Conservation (phyloP, 2,113 vertebrate genomes). For the Podarcis muralis region DNA sequence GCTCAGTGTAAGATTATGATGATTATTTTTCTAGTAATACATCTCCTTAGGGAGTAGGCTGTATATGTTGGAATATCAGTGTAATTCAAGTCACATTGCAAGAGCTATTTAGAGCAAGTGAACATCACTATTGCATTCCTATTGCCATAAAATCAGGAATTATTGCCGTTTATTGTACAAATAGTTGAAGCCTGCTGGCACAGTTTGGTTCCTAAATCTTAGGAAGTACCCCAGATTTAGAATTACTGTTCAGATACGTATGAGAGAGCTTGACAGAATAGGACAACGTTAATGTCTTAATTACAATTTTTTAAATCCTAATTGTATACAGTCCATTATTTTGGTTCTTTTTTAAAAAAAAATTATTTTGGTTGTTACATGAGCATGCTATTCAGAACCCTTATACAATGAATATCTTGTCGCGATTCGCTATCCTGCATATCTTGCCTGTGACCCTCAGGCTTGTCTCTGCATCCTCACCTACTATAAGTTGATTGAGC, state of each 20-base stretch:
- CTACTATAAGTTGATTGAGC: conserved; percentile 37
- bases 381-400: conserved; percentile 77
- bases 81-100: neutral
- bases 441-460: neutral
- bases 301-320: conserved; percentile 48
- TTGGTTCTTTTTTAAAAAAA: conserved; percentile 36
- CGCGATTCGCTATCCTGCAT: conserved; percentile 22
- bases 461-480: neutral
- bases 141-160: neutral
- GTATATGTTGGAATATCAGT: neutral
- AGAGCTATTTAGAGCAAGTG: neutral
- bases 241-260: neutral
- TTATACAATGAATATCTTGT: conserved; percentile 81
- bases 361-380: conserved; percentile 45
- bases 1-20: too few relatives aligned
- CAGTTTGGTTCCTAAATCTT: neutral
- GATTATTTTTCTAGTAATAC: neutral
- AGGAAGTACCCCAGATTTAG: neutral
- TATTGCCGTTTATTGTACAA: neutral
- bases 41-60: neutral
- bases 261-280: conserved; percentile 36
- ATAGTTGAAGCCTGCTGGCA: neutral
- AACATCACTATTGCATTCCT: neutral
- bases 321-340: conserved; percentile 49
- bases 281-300: conserved; percentile 52